Evolutionary conservation across 1,140 invertebrate genomes (phyloP).

Genomic region (Pogonognathellus flavescens): DNA sequence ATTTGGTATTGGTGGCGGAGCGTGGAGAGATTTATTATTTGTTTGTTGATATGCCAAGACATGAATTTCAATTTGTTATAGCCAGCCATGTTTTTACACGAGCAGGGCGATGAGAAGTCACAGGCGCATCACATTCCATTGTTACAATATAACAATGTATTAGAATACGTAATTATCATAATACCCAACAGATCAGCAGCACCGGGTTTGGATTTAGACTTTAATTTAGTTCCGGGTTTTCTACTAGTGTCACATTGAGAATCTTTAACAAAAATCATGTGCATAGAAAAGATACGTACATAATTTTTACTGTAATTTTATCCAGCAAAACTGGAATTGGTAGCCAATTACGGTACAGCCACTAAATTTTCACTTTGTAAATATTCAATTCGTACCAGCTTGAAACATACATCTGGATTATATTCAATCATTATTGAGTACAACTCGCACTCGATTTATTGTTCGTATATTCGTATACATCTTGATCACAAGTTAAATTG

Average conservation of each 20-base stretch:
- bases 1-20: conserved; percentile 30
- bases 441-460: too few relatives aligned
- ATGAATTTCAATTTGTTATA: conserved; percentile 39
- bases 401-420: too few relatives aligned
- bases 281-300: too few relatives aligned
- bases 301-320: too few relatives aligned
- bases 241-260: neutral
- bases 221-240: conserved; percentile 13
- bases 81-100: too few relatives aligned
- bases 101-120: neutral
- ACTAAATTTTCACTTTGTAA: too few relatives aligned
- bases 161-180: neutral
- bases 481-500: too few relatives aligned
- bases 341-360: too few relatives aligned
- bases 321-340: too few relatives aligned
- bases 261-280: neutral
- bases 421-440: too few relatives aligned
- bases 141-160: neutral
- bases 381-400: too few relatives aligned
- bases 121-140: neutral
- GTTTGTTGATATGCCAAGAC: conserved; percentile 40
- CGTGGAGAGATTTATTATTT: conserved; percentile 49
- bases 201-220: neutral
- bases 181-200: neutral
- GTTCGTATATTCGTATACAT: too few relatives aligned